Conservation (phyloP, 2,113 vertebrate species). For the Bostrychus sinensis region DNA sequence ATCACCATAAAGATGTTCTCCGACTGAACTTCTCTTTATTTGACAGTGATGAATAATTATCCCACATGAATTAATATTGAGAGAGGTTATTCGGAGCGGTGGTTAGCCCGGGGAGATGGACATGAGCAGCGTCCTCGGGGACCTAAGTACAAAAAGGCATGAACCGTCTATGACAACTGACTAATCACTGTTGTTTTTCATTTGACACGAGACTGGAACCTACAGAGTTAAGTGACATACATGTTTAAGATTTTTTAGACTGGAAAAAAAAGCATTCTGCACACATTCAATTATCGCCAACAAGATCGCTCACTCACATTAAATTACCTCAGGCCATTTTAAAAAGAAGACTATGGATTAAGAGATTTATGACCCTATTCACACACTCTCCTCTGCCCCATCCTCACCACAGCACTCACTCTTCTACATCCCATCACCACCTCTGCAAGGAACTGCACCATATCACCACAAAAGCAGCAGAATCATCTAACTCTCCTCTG, state of each 20-base stretch:
- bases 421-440: no score
- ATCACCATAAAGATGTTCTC: slow-evolving; percentile 14
- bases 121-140: slow-evolving; percentile 20
- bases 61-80: slow-evolving; percentile 9
- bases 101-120: slow-evolving; percentile 21
- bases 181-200: slow-evolving; percentile 21
- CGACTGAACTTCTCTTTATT: neutral
- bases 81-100: slow-evolving; percentile 10
- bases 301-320: no score
- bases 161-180: slow-evolving; percentile 6
- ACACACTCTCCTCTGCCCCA: no score
- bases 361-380: no score
- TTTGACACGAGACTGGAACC: neutral
- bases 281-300: no score
- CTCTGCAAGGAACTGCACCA: no score
- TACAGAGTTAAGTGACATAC: neutral
- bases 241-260: slow-evolving; percentile 4
- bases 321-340: no score
- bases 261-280: no score
- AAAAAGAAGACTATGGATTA: no score
- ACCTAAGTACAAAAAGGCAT: slow-evolving; percentile 7
- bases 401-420: no score
- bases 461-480: no score
- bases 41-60: slow-evolving; percentile 48
- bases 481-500: no score